Evolutionary conservation across 1,140 invertebrate genomes (phyloP).

Genomic region (Drosophila fuyamai): DNA sequence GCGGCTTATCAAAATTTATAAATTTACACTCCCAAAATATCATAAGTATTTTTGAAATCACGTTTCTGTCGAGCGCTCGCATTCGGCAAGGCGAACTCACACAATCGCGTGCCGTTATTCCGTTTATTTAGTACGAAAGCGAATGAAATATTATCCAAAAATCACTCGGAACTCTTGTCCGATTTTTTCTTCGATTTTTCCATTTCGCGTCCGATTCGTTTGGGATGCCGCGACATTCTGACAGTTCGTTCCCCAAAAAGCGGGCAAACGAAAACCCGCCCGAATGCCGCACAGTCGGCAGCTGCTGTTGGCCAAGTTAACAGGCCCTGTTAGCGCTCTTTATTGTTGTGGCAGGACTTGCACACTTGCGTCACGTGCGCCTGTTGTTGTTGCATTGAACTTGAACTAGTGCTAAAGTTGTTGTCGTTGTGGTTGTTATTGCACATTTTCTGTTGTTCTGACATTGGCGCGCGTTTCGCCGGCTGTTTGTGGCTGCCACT

Average conservation of each 20-base stretch:
- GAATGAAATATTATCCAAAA: constrained; percentile 41
- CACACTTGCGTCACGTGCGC: constrained; percentile 54
- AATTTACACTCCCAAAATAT: constrained; percentile 11
- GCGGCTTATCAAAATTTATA: constrained; percentile 27
- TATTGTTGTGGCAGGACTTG: constrained; percentile 28
- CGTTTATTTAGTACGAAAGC: constrained; percentile 21
- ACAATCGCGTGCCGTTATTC: not conserved
- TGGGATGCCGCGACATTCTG: constrained; percentile 66
- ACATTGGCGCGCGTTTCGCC: constrained; percentile 53
- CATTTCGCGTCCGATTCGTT: constrained; percentile 54
- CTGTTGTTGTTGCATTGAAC: constrained; percentile 65
- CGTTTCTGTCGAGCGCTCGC: constrained; percentile 9
- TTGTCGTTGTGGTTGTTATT: constrained; percentile 30
- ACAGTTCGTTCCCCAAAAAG: constrained; percentile 10
- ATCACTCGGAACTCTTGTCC: constrained; percentile 9
- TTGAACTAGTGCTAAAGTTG: constrained; percentile 59
- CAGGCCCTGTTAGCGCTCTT: constrained; percentile 25
- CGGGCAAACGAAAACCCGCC: not conserved
- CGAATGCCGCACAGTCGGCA: constrained; percentile 6
- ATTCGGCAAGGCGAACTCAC: constrained; percentile 20
- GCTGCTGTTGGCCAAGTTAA: constrained; percentile 26
- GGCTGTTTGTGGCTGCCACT: constrained; percentile 37
- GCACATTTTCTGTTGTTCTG: constrained; percentile 17
- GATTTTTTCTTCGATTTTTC: constrained; percentile 14
- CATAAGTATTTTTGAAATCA: constrained; percentile 37